Percentiles rank a stretch among this genome's conserved stretches.
Evolutionary conservation across 2,113 vertebrate species (phyloP).

Genomic region (Aspidoscelis tigris): DNA sequence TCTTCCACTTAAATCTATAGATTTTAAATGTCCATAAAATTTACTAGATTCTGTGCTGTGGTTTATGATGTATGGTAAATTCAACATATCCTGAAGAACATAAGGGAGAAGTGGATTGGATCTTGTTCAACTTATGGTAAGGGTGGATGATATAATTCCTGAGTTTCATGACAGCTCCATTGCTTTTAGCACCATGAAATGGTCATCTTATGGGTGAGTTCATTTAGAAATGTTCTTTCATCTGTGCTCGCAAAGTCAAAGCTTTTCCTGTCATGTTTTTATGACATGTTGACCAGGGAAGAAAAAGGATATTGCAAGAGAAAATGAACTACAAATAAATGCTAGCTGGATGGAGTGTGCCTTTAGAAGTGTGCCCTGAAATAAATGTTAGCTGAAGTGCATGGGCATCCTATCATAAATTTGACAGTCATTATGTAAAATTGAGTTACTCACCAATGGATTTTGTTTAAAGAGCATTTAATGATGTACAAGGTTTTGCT

Average conservation of each 20-base stretch:
- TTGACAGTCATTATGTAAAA: constrained; percentile 15
- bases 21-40: neutral
- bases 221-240: constrained; percentile 74
- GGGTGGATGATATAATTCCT: constrained; percentile 77
- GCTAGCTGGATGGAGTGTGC: constrained; percentile 35
- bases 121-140: constrained; percentile 73
- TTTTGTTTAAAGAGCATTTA: neutral
- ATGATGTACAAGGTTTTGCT: neutral
- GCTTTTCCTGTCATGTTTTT: constrained; percentile 66
- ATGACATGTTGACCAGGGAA: constrained; percentile 65
- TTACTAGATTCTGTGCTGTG: neutral
- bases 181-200: constrained; percentile 72
- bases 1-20: neutral
- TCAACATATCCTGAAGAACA: constrained; percentile 69
- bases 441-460: neutral
- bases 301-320: constrained; percentile 52
- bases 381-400: constrained; percentile 14
- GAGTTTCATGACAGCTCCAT: constrained; percentile 79
- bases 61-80: constrained; percentile 65
- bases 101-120: constrained; percentile 69
- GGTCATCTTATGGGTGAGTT: constrained; percentile 64
- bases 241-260: constrained; percentile 69
- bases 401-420: constrained; percentile 1
- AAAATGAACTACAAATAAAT: constrained; percentile 61
- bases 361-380: constrained; percentile 37